phyloP scores from a whole-genome alignment of 2,113 vertebrate genomes.

The Xiphophorus maculatus region DNA sequence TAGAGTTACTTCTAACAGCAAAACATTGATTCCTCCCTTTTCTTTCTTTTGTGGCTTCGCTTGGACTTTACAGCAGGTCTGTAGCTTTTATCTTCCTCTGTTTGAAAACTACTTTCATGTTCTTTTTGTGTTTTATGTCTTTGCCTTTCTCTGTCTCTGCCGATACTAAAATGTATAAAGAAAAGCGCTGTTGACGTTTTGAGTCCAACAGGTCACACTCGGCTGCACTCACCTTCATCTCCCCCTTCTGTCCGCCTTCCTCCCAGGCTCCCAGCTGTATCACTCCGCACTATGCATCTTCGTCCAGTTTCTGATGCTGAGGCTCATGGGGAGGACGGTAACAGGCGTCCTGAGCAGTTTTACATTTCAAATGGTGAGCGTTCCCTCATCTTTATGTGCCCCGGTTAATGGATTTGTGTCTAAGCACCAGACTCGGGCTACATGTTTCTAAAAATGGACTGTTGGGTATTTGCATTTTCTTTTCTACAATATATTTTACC shows the following conservation, averaged over 20 bases:
- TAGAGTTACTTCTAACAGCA: conserved; percentile 17
- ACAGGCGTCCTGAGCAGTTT: conserved; percentile 89
- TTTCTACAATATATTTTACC: neutral
- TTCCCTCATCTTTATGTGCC: neutral
- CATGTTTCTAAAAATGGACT: too few species aligned
- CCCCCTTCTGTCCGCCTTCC: conserved; percentile 16
- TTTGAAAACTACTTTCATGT: conserved; percentile 26
- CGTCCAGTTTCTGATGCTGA: conserved; percentile 94
- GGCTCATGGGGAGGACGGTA: conserved; percentile 95
- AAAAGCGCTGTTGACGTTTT: conserved; percentile 34
- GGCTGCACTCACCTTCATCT: conserved; percentile 31
- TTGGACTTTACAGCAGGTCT: conserved; percentile 77
- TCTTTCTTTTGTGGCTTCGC: conserved; percentile 66
- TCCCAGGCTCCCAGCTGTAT: conserved; percentile 87
- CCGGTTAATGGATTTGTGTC: neutral
- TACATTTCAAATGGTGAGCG: conserved; percentile 94
- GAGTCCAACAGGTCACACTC: conserved; percentile 37
- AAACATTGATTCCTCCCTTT: conserved; percentile 43
- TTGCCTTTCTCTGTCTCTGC: conserved; percentile 17
- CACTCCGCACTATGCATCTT: conserved; percentile 90
- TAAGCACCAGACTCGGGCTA: too few species aligned
- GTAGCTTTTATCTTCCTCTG: conserved; percentile 58
- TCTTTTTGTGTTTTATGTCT: conserved; percentile 16
- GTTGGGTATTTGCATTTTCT: too few species aligned
- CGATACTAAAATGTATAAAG: conserved; percentile 28